Evolutionary conservation across 2,797 vertebrate species (phyloP), one percentile per base, ranked within the genome.

Genomic region (Labeo calbasu): DNA sequence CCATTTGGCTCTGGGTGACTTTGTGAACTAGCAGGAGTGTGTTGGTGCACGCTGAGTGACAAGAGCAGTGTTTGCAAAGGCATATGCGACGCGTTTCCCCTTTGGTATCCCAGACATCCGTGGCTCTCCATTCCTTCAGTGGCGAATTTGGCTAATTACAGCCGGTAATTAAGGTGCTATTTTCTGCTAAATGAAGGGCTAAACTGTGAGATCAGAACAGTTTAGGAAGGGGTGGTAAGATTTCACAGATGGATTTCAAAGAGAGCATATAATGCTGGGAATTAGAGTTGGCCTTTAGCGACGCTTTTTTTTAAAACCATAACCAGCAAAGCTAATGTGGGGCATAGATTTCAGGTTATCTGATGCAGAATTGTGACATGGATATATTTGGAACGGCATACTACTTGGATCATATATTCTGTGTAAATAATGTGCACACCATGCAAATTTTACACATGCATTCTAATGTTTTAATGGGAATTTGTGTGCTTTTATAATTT

Each of bases 101-200:
- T 48, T 50, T 55, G 80, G 70, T 36, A 8, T 82, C 55, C 17
- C 70, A n/a, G 81, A 51, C 65, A 76, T 83, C 72, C 21, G 12
- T 32, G 50, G 7, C 48, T 57, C 36, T 68, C 11, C 63, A 66
- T 77, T 83, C 61, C 61, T 46, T 77, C 13, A 77, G 51, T 77
- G 63, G 81, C 8, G 11, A 82, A 66, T 82, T 66, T 53, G 59
- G 71, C 10, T 76, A 76, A 68, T 76, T 77, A 28, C 50, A 77
- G 72, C 36, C 23, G 32, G 81, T 83, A 83, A 55, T 83, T 83
- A 46, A 66, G 72, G 32, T 77, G 81, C 72, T 83, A 68, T 83
- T 57, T 77, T 83, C 50, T 48, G 81, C 63, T 48, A 77, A 83
- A 57, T 77, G 11, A 69, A 55, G 50, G 50, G 15, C 36, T 25